These are phyloP conservation scores for Ceyx margarethae DNA, from an alignment of 2,113 vertebrate genomes.

Conservation along the genomic window DNA sequence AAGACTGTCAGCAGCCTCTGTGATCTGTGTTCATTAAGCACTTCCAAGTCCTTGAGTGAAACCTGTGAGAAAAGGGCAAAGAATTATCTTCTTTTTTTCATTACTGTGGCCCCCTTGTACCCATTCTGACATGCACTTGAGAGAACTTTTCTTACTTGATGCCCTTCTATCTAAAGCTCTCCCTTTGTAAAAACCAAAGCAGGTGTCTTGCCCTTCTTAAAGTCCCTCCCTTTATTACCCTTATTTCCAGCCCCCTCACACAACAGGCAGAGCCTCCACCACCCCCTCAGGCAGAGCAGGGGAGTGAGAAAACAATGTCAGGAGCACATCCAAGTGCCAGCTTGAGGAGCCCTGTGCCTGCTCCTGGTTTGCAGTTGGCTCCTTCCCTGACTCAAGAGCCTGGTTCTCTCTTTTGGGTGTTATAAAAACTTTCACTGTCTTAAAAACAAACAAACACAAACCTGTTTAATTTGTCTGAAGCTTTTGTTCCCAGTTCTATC, in stretches of 20 bases:
- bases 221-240: not conserved
- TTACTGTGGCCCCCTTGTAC: not conserved
- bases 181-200: not conserved
- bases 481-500: not conserved
- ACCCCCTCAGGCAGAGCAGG: not conserved
- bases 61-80: conserved; percentile 42
- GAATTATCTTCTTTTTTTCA: conserved; percentile 1
- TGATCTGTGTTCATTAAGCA: not conserved
- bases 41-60: not conserved
- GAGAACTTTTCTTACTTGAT: conserved; percentile 11
- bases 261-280: not conserved
- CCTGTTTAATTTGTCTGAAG: not conserved
- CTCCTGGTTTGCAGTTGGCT: not conserved
- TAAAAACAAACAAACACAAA: not conserved
- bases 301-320: not conserved
- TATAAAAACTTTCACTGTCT: not conserved
- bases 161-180: conserved; percentile 6
- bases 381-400: not conserved
- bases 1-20: not conserved
- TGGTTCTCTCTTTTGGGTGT: not conserved
- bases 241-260: not conserved
- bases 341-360: not conserved
- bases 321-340: rapidly evolving
- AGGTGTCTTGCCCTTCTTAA: not conserved
- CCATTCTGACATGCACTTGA: not conserved